Conservation (phyloP, 2,113 vertebrate genomes). For the Beaufortia kweichowensis region DNA sequence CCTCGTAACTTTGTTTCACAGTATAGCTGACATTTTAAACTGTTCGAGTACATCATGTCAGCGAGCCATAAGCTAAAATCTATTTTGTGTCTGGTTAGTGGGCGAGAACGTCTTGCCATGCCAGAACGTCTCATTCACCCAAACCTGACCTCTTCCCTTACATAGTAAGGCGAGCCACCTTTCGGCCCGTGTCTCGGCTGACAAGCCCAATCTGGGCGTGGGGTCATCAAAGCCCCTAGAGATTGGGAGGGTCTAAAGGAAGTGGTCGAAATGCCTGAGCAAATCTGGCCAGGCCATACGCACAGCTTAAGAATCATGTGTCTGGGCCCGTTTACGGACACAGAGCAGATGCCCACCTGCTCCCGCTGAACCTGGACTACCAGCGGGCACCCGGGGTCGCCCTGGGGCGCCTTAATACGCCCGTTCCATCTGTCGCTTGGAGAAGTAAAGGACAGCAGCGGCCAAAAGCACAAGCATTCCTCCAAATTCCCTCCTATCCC, state of each 20-base stretch:
- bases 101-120: neutral
- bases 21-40: slow-evolving; percentile 39
- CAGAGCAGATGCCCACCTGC: slow-evolving; percentile 81
- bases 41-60: slow-evolving; percentile 4
- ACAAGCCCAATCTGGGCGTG: neutral
- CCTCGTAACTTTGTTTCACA: slow-evolving; percentile 18
- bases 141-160: neutral
- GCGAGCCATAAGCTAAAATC: slow-evolving; percentile 9
- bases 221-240: slow-evolving; percentile 6
- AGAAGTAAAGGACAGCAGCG: slow-evolving; percentile 73
- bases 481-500: slow-evolving; percentile 32
- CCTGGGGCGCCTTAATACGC: slow-evolving; percentile 77
- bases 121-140: neutral
- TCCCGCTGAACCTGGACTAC: slow-evolving; percentile 75
- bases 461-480: slow-evolving; percentile 65
- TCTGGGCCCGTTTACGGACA: slow-evolving; percentile 74
- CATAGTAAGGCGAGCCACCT: neutral
- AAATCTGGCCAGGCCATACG: slow-evolving; percentile 52
- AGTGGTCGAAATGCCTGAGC: slow-evolving; percentile 12
- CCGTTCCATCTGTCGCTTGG: slow-evolving; percentile 79
- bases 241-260: slow-evolving; percentile 27
- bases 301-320: slow-evolving; percentile 68
- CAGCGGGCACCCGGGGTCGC: slow-evolving; percentile 69
- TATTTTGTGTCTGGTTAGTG: neutral
- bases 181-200: neutral